Evolutionary conservation across 2,888 invertebrate genomes (phyloP).

Genomic region (Ectropis crepuscularia): DNA sequence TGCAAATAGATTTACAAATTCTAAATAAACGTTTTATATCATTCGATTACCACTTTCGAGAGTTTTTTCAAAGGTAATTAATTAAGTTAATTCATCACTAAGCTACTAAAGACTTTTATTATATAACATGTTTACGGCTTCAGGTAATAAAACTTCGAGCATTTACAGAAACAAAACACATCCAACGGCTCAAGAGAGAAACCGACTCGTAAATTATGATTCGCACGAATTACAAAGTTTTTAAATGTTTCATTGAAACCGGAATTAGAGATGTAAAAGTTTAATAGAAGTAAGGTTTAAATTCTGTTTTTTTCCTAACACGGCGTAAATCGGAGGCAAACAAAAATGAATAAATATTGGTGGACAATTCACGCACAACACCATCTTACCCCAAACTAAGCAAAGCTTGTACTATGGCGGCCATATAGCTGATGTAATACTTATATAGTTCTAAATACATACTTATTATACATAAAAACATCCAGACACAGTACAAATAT

Average conservation of each 20-base stretch:
- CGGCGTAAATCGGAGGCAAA: no score
- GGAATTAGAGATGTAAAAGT: background rate
- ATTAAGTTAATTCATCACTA: background rate
- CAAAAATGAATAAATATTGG: no score
- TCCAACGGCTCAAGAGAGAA: background rate
- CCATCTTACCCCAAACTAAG: no score
- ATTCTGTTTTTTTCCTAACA: no score
- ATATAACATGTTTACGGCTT: background rate
- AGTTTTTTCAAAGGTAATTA: background rate
- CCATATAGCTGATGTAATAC: no score
- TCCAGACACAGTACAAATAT: no score
- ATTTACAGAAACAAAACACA: background rate
- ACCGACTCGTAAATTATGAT: background rate
- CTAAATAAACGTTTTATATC: background rate
- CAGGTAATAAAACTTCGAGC: background rate
- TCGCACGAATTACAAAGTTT: background rate
- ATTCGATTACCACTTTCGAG: background rate
- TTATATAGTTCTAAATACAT: no score
- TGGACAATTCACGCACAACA: no score
- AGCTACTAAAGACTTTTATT: conserved; percentile 1
- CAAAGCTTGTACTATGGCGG: no score
- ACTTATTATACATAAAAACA: no score
- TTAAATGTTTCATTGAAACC: background rate
- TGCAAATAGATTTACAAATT: no score
- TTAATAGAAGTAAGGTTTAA: background rate